phyloP scores from a whole-genome alignment of 2,113 vertebrate species.

The Stegostoma tigrinum region DNA sequence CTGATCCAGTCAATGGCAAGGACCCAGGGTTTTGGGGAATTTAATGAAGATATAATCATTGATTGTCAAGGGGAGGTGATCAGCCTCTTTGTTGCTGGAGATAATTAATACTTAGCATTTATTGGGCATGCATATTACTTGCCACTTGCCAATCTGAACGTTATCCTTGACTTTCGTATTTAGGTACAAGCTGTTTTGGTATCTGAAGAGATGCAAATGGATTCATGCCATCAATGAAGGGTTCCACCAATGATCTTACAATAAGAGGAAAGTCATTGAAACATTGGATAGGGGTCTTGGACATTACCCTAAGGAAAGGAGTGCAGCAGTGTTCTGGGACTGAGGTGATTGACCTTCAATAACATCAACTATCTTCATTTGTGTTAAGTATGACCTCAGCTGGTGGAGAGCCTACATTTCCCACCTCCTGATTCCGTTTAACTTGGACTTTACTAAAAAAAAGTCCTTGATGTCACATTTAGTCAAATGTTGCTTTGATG shows the following conservation, averaged over 20 bases:
- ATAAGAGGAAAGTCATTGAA: no score
- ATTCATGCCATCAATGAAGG: not conserved
- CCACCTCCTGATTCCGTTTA: not conserved
- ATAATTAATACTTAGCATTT: not conserved
- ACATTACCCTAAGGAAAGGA: not conserved
- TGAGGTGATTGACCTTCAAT: not conserved
- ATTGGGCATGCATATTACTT: not conserved
- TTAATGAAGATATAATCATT: no score
- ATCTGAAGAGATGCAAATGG: not conserved
- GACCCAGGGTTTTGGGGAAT: no score
- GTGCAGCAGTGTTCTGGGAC: not conserved
- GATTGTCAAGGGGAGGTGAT: no score
- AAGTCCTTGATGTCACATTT: not conserved
- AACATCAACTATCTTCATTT: not conserved
- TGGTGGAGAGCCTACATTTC: no score
- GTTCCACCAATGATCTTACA: not conserved
- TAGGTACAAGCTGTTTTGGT: not conserved
- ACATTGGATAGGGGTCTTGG: no score
- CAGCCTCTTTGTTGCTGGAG: no score
- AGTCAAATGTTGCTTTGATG: not conserved
- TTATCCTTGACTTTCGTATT: not conserved
- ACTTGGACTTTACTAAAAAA: not conserved
- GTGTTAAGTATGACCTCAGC: not conserved
- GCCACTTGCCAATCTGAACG: not conserved
- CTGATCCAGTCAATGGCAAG: no score